Conservation (phyloP, 2,888 invertebrate genomes). For the Melinopterus prodromus region DNA sequence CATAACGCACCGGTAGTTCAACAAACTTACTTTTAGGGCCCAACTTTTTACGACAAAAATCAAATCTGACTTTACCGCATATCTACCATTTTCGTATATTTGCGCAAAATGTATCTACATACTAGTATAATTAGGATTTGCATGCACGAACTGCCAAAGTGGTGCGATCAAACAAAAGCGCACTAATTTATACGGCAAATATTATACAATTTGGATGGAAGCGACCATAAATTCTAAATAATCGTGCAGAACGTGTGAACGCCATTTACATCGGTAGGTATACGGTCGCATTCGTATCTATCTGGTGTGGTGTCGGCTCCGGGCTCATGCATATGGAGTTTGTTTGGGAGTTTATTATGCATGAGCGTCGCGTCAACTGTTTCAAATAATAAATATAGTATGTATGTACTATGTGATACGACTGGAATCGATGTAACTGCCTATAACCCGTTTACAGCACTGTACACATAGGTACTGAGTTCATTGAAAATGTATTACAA, state of each 20-base stretch:
- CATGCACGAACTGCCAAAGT: neutral
- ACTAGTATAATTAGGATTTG: neutral
- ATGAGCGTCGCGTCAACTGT: neutral
- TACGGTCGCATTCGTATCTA: neutral
- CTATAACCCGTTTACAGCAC: too few relatives aligned
- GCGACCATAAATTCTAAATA: neutral
- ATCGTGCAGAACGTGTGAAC: neutral
- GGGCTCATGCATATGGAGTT: neutral
- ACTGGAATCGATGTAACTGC: neutral
- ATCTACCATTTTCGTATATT: too few relatives aligned
- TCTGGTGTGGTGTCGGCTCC: neutral
- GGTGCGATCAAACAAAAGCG: too few relatives aligned
- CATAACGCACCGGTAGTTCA: too few relatives aligned
- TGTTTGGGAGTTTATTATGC: neutral
- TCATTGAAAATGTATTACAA: too few relatives aligned
- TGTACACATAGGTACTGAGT: too few relatives aligned
- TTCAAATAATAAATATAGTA: neutral
- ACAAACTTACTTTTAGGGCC: too few relatives aligned
- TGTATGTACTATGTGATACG: neutral
- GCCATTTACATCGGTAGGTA: neutral
- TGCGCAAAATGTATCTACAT: neutral
- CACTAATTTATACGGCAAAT: neutral
- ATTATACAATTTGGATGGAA: neutral
- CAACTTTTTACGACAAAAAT: too few relatives aligned
- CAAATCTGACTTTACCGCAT: too few relatives aligned